Percentiles rank a stretch among this genome's conserved stretches.
phyloP scores from a whole-genome alignment of 2,888 invertebrate genomes.

The Chloromyia formosa region DNA sequence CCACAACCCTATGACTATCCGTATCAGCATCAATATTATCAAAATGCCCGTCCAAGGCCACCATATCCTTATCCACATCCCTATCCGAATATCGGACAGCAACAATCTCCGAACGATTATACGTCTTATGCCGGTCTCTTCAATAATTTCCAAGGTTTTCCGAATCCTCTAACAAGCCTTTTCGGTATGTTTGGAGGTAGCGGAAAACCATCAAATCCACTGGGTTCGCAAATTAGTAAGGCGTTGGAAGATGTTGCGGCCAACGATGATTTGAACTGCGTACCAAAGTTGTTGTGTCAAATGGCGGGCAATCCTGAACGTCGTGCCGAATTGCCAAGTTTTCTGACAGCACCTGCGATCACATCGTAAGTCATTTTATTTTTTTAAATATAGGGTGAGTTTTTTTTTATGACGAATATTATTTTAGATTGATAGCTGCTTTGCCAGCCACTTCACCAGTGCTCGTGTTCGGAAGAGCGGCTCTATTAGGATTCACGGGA shows the following conservation, averaged over 20 bases:
- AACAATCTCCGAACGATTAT: slow-evolving; percentile 45
- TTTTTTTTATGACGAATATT: background rate
- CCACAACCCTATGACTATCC: slow-evolving; percentile 35
- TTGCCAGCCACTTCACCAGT: slow-evolving; percentile 67
- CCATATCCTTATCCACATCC: slow-evolving; percentile 10
- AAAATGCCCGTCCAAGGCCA: background rate
- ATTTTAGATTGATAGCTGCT: slow-evolving; percentile 55
- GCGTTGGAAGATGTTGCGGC: slow-evolving; percentile 71
- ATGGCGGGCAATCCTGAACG: slow-evolving; percentile 69
- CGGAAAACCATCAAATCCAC: slow-evolving; percentile 50
- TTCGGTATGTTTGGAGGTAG: slow-evolving; percentile 49
- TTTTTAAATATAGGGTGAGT: background rate
- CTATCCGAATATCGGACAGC: background rate
- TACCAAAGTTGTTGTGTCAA: slow-evolving; percentile 82
- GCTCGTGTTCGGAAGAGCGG: slow-evolving; percentile 78
- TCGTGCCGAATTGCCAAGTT: slow-evolving; percentile 60
- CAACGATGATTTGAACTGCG: slow-evolving; percentile 82
- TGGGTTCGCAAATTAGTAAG: slow-evolving; percentile 61
- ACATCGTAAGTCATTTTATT: slow-evolving; percentile 59
- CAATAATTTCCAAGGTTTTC: slow-evolving; percentile 54
- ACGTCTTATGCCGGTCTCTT: slow-evolving; percentile 61
- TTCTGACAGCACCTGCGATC: slow-evolving; percentile 62
- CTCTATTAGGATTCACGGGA: slow-evolving; percentile 75
- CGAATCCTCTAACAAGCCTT: slow-evolving; percentile 47
- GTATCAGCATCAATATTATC: slow-evolving; percentile 30